phyloP scores from a whole-genome alignment of 2,113 vertebrate genomes.

The Terrapene triunguis region DNA sequence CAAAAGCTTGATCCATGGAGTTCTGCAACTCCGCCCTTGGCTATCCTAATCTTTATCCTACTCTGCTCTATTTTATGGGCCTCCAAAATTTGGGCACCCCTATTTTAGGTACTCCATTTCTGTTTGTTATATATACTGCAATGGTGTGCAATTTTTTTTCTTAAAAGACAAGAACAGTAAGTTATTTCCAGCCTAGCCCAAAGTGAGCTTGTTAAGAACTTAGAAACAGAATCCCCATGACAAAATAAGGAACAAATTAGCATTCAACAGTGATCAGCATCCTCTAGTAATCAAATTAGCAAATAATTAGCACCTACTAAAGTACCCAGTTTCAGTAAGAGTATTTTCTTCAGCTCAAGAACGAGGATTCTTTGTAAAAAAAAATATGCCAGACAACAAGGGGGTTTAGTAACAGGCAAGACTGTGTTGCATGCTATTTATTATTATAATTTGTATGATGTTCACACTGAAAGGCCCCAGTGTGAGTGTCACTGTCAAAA shows the following conservation, averaged over 20 bases:
- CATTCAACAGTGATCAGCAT: neutral
- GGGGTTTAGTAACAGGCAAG: neutral
- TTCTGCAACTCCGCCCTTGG: neutral
- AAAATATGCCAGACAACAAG: neutral
- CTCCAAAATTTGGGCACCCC: neutral
- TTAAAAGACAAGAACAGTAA: neutral
- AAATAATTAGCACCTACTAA: slow-evolving; percentile 12
- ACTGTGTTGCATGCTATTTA: slow-evolving; percentile 5
- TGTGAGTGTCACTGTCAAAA: neutral
- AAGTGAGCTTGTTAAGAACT: neutral
- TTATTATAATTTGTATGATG: neutral
- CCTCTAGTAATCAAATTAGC: neutral
- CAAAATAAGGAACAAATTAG: neutral
- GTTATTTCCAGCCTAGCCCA: neutral
- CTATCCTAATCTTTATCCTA: neutral
- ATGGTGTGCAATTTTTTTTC: neutral
- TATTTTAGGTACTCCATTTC: neutral
- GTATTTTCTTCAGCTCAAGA: neutral
- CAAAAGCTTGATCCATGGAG: neutral
- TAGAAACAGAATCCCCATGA: neutral
- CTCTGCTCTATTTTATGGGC: neutral
- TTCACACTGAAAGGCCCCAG: neutral
- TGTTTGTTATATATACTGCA: neutral
- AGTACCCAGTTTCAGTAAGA: neutral
- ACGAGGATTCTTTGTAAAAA: neutral